Evolutionary conservation across 1,140 invertebrate species (phyloP), one percentile per base, ranked within the genome.

Genomic region (Halictus rubicundus): DNA sequence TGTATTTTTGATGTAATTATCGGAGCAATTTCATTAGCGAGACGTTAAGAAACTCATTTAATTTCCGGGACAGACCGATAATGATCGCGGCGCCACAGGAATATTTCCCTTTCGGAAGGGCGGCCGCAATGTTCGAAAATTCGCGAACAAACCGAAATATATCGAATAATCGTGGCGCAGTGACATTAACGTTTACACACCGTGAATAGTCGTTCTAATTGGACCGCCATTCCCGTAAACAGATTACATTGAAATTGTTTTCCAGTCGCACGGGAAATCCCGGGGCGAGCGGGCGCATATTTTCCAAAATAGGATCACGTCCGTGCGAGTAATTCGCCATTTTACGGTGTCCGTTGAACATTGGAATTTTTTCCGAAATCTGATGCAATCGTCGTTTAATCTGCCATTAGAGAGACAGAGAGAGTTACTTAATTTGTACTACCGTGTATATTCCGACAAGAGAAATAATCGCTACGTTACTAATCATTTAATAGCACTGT

Each of bases 131-230:
- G 46, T 23, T 6, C 21, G 70, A 9, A 52, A 75, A 73, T 71
- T 16, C 10, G 10, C 19, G 25, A 12, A 68, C 39, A 68, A 66
- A 16, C 73, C 16, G 49, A 42, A 42, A 42, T 54, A 68, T 54
- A 75, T 65, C 23, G 46, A 66, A 74, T 66, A 66, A 66, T 74
- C 32, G 61, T 32, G 59, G 27, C 59, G 25, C 39, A 23, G 32
- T 27, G 42, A 54, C 32, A n/a, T 19, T 68, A 65, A 65, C 52
- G 32, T 75, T 59, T 46, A 23, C 64, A 75, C 66, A 57, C 64
- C 42, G 73, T 42, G 61, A 68, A 68, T 75, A 75, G 68, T 76
- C 49, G 23, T 68, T 59, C 49, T 68, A 68, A 59, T 76, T 59
- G 52, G 64, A 46, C 57, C 64, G 52, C 23, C 23, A 19, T 76